Base-by-base conservation (phyloP, 2,888 invertebrate species). In the Antheraea yamamai region DNA sequence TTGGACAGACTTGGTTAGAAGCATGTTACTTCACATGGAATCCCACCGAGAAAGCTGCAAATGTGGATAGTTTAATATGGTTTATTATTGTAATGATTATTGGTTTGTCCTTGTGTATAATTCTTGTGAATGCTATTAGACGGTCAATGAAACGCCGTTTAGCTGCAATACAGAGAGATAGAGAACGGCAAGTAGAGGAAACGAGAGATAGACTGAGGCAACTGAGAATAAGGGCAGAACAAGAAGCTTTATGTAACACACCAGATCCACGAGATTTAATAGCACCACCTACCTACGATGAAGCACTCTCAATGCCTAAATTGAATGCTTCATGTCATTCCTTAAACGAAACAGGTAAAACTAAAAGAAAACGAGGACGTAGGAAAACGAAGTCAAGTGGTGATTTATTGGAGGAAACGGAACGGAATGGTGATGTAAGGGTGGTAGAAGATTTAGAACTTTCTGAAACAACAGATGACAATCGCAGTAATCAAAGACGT, bases 251-350 rank as follows among this genome's bases (percentile, higher is more conserved):
- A 20, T 92, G 95, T 74, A 97, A 96, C 84, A 96, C 96, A 35
- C 96, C 97, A 10, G 97, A 97, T 87, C 96, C 96, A 0, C 95
- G 97, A 80, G 97, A 97, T 89, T 87, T 96, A 73, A 94, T 96
- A 52, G 95, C 96, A 76, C 96, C 97, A 61, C 97, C 97, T 0
- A 96, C 96, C 4, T 97, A 97, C 83, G 96, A 96, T 82, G 97
- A 97, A 91, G 97, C 97, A 55, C 93, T 97, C 75, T 95, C 96
- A 30, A 96, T 97, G 96, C 97, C 97, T 2, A 96, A 96, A 84
- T 83, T 97, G 64, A 96, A 96, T 81, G 88, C 95, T 6, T 96
- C 96, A 0, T 95, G 95, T 82, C 95, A 96, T 81, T 96, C 96
- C 0, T 84, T 95, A 47, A 92, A 92, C 75, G 95, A 95, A 84